Evolutionary conservation across 2,113 vertebrate genomes (phyloP).

Genomic region (Marmota monax): DNA sequence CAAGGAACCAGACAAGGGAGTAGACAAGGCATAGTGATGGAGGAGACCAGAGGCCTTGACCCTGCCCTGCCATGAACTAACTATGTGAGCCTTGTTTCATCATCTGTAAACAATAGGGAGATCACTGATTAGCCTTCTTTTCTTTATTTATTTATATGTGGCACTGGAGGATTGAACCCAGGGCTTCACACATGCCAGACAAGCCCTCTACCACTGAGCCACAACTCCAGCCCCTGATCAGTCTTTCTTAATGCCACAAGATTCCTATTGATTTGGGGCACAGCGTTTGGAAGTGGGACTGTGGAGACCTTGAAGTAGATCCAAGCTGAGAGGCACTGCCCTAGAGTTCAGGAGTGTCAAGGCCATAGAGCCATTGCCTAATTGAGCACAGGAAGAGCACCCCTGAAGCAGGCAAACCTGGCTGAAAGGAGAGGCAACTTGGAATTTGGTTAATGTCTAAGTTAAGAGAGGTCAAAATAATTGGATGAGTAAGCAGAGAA

Average conservation of each 20-base stretch:
- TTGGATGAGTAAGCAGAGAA: background rate
- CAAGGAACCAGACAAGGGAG: background rate
- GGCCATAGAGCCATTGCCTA: background rate
- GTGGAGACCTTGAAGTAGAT: background rate
- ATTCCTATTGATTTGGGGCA: background rate
- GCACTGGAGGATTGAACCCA: too few species aligned
- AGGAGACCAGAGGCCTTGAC: background rate
- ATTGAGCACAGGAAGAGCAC: background rate
- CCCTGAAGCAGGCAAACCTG: background rate
- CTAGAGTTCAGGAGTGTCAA: background rate
- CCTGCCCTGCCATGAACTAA: background rate
- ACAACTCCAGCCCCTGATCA: background rate
- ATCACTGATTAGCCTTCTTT: background rate
- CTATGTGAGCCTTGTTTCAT: background rate
- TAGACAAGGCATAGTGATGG: background rate
- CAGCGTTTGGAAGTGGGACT: background rate
- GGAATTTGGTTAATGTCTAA: background rate
- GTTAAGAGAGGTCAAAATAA: constrained; percentile 10
- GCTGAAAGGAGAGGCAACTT: background rate
- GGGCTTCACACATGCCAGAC: too few species aligned
- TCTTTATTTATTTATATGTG: too few species aligned
- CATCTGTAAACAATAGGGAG: background rate
- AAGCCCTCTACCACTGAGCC: too few species aligned
- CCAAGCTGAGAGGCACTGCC: background rate
- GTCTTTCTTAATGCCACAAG: background rate